phyloP scores from a whole-genome alignment of 2,888 invertebrate genomes.

The Lycocerus yunnanus region DNA sequence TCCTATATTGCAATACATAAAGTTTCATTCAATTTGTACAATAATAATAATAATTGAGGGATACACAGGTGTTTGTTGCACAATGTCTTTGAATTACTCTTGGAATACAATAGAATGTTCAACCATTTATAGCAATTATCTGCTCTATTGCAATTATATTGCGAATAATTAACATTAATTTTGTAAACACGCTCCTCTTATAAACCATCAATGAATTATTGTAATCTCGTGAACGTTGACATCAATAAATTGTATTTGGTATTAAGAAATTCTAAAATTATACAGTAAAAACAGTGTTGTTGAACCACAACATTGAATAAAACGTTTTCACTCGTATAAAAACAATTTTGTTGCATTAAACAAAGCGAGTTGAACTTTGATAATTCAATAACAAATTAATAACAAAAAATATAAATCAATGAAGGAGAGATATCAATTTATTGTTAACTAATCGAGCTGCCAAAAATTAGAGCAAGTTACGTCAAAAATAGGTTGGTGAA shows the following conservation, averaged over 20 bases:
- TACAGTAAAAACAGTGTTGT: not conserved
- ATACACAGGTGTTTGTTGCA: conserved; percentile 8
- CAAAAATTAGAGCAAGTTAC: not conserved
- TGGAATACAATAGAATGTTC: conserved; percentile 14
- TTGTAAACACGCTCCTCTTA: not conserved
- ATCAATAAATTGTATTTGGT: not conserved
- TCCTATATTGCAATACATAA: not conserved
- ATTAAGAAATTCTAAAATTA: not conserved
- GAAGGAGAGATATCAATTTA: not conserved
- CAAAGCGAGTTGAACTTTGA: not conserved
- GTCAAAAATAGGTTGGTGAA: too few relatives aligned
- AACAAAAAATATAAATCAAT: not conserved
- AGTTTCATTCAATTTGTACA: not conserved
- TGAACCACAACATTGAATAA: not conserved
- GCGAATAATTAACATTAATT: conserved; percentile 1
- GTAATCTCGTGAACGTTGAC: not conserved
- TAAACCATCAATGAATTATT: not conserved
- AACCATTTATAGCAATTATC: conserved; percentile 11
- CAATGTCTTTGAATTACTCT: conserved; percentile 10
- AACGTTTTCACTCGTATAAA: not conserved
- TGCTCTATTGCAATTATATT: conserved; percentile 10
- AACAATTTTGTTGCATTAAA: not conserved
- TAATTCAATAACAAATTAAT: not conserved
- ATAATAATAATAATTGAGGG: not conserved
- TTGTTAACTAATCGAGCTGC: not conserved